Evolutionary conservation across 2,888 invertebrate genomes (phyloP).

Genomic region (Drosophila peninsularis): DNA sequence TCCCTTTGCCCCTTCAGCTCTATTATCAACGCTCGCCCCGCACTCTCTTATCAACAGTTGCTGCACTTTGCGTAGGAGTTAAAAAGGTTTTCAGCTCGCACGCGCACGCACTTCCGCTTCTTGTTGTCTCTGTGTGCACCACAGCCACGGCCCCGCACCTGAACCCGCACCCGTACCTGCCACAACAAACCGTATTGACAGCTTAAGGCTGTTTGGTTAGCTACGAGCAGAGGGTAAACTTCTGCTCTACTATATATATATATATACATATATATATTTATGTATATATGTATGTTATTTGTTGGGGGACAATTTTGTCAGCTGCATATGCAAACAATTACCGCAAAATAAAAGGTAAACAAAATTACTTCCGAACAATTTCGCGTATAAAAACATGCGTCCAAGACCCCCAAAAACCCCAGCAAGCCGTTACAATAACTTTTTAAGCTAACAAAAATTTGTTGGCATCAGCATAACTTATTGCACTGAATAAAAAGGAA

Average conservation of each 20-base stretch:
- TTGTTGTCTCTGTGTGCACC: conserved; percentile 54
- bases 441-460: conserved; percentile 29
- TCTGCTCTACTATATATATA: neutral
- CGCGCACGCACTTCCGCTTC: conserved; percentile 72
- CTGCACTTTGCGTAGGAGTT: conserved; percentile 52
- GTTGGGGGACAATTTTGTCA: conserved; percentile 67
- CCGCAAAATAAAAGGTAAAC: conserved; percentile 79
- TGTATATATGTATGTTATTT: conserved; percentile 49
- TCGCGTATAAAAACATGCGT: conserved; percentile 63
- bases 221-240: conserved; percentile 15
- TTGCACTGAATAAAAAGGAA: conserved; percentile 8
- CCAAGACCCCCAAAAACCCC: conserved; percentile 1
- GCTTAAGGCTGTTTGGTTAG: conserved; percentile 61
- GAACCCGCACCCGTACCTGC: neutral
- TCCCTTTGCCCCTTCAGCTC: neutral
- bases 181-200: conserved; percentile 13
- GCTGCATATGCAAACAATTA: conserved; percentile 78
- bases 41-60: conserved; percentile 10
- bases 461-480: conserved; percentile 6
- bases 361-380: conserved; percentile 77
- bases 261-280: neutral
- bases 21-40: neutral
- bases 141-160: neutral
- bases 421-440: conserved; percentile 39
- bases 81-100: conserved; percentile 64